Base-by-base conservation (phyloP, 2,797 vertebrate species). In the Melanogrammus aeglefinus region DNA sequence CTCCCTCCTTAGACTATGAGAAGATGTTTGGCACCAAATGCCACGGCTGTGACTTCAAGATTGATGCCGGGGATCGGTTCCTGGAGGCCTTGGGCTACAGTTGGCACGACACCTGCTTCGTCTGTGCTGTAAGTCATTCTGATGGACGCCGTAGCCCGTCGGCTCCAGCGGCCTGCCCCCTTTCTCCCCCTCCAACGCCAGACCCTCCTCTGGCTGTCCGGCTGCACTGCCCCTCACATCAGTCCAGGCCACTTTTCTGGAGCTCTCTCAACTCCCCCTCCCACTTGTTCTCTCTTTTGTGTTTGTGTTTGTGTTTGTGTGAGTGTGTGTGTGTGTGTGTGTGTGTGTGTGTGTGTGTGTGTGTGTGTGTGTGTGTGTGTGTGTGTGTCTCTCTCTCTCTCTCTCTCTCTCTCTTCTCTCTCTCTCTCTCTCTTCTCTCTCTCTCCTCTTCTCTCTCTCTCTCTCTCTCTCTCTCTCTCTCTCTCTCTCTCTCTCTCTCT, bases 1-100 rank as follows among this genome's bases (percentile, higher is more conserved):
- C 72, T 76, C 63, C 75, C 33, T 79, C 85, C 38, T 0, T 88
- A 99, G 97, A 99, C 91, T 99, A 99, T 0, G 98, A 99, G 92
- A 99, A 98, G 94, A 99, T 99, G 98, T 99, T 99, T 91, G 98
- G 98, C 88, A 99, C 98, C 31, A 99, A 99, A 92, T 99, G 98
- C 88, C 97, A 96, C 0, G 98, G 98, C 91, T 99, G 98, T 80
- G 98, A 99, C 94, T 99, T 99, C 91, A 99, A 99, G 95, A 99
- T 99, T 3, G 98, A 99, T 8, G 97, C 98, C 0, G 98, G 97
- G 2, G 98, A 99, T 92, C 96, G 98, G 63, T 99, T 99, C 87
- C 95, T 99, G 88, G 98, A 99, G 94, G 98, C 98, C 0, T 92
- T 99, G 91, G 97, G 98, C 86, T 99, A 96, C 94, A 99, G 97